These are phyloP conservation scores for Stomatorhinus walkeri DNA, from an alignment of 2,797 vertebrate genomes.

Conservation along the genomic window DNA sequence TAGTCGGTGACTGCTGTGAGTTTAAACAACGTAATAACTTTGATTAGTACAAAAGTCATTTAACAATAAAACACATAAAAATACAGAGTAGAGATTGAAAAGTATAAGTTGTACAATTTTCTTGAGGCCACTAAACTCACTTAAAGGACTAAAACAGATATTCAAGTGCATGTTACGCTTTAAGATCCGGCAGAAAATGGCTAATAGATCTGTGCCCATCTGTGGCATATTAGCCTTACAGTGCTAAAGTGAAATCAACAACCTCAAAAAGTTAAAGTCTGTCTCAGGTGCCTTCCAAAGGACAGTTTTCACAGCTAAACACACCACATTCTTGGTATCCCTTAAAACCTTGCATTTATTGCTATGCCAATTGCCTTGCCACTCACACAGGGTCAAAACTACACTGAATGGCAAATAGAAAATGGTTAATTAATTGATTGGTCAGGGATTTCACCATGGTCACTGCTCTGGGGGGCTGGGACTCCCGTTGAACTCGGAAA, in stretches of 20 bases:
- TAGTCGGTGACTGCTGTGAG: slow-evolving; percentile 3
- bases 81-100: background rate
- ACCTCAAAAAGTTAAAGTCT: background rate
- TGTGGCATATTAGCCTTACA: background rate
- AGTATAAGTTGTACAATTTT: background rate
- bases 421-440: slow-evolving; percentile 28
- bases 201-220: background rate
- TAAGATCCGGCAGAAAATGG: background rate
- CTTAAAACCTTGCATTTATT: slow-evolving; percentile 21
- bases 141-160: background rate
- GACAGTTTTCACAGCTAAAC: slow-evolving; percentile 20
- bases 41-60: background rate
- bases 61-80: background rate
- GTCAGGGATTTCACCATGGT: slow-evolving; percentile 20
- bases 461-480: background rate
- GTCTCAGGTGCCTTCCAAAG: background rate
- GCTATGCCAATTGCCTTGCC: slow-evolving; percentile 29
- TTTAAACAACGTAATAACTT: background rate
- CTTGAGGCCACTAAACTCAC: background rate
- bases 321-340: slow-evolving; percentile 25
- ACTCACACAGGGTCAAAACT: slow-evolving; percentile 24
- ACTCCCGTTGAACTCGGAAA: slow-evolving; percentile 14
- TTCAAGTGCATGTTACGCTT: background rate
- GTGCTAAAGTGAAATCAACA: background rate
- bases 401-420: slow-evolving; percentile 40